Evolutionary conservation across 2,113 vertebrate species (phyloP).

Genomic region (Pelodiscus sinensis): DNA sequence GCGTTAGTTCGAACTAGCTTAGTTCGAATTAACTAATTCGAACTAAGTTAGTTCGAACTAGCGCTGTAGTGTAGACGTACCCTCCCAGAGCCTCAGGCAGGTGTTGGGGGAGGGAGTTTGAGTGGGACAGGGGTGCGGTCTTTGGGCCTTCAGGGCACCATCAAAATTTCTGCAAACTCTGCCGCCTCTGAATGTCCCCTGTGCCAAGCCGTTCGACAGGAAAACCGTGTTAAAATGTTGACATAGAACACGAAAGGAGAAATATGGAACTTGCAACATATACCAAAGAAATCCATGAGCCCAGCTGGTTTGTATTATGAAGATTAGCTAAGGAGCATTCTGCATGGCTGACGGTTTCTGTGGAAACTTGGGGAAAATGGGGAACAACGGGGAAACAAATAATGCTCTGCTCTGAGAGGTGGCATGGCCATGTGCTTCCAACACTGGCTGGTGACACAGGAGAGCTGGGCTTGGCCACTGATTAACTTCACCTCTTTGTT

Average conservation of each 20-base stretch:
- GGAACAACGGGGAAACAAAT: neutral
- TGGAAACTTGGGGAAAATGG: neutral
- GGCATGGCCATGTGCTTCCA: neutral
- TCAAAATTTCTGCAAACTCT: too few species aligned
- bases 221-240: neutral
- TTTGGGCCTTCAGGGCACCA: too few species aligned
- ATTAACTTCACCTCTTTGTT: constrained; percentile 15
- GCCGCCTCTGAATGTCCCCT: neutral
- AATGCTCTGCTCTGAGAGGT: neutral
- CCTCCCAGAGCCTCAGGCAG: too few species aligned
- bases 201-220: too few species aligned
- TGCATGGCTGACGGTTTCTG: neutral
- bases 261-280: neutral
- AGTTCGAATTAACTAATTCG: too few species aligned
- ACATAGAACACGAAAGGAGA: neutral
- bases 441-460: neutral
- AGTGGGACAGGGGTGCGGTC: too few species aligned
- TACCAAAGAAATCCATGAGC: neutral
- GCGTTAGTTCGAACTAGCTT: too few species aligned
- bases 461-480: neutral
- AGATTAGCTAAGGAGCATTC: neutral
- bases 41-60: too few species aligned
- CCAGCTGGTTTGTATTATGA: neutral
- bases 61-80: too few species aligned
- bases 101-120: too few species aligned